Evolutionary conservation across 1,140 invertebrate genomes (phyloP), one percentile per base, ranked within the genome.

Genomic region (Anagrus nilaparvatae): DNA sequence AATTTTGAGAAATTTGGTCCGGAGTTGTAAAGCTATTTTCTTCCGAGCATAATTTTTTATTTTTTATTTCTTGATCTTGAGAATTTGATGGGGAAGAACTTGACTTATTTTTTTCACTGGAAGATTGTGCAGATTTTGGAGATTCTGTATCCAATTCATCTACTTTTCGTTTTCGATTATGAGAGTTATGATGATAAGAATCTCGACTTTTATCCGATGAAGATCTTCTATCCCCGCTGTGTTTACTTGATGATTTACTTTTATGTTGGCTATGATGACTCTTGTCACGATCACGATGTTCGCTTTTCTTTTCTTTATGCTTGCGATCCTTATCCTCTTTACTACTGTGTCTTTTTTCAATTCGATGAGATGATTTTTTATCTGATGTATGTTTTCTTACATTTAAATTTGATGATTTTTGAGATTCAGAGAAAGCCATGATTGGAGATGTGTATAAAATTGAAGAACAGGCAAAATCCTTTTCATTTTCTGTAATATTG

Each of bases 31-130:
- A 41, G 19, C 14, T 43, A n/a, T 38, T 27, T 3, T 53, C 48
- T 3, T 57, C 53, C 4, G 46, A 34, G 17, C 51, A 47, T 7
- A 48, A 39, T 40, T 53, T 57, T 34, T 61, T 61, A 0, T 44
- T 21, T 18, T 53, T 45, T 2, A 20, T 14, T n/a, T 54, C 48
- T 17, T 50, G 55, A 27, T 49, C 54, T n/a, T 52, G 46, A 1
- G 43, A 43, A 8, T 50, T 40, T 9, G 29, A 43, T 4, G 46
- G 39, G 13, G 53, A 51, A 7, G 47, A 51, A 14, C 49, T 57
- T 2, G 50, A 44, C 37, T 63, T 63, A 5, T 54, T 48, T 37
- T 63, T 63, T 20, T 50, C 3, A 29, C 10, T 2, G 47, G 51
- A 29, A 17, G 25, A 28, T 21, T 39, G 23, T 35, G 40, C 3